These are phyloP conservation scores for Halictus rubicundus DNA, from an alignment of 1,140 invertebrate genomes.

Conservation along the genomic window DNA sequence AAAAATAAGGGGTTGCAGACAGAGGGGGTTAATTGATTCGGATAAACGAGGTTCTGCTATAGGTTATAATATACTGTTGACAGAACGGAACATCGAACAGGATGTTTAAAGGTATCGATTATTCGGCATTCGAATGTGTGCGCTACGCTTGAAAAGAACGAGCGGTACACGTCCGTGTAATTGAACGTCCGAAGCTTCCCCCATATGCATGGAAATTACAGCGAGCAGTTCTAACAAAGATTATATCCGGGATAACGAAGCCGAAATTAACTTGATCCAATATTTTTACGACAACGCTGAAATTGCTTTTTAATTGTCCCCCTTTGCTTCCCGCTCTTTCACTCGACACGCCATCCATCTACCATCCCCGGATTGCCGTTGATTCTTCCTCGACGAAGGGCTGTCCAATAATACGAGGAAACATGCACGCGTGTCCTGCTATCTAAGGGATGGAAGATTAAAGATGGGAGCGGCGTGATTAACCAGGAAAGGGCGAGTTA, in stretches of 20 bases:
- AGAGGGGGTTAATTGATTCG: no score
- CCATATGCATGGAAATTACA: conserved; percentile 36
- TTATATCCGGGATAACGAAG: conserved; percentile 32
- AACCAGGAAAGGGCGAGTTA: no score
- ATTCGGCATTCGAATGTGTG: no score
- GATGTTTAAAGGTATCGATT: no score
- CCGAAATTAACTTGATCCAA: conserved; percentile 35
- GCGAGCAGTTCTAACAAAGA: not conserved
- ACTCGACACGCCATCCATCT: not conserved
- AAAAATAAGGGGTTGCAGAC: no score
- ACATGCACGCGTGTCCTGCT: not conserved
- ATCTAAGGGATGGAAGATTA: no score
- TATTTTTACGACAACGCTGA: conserved; percentile 34
- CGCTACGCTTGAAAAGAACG: not conserved
- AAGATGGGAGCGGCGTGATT: no score
- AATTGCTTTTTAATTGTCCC: conserved; percentile 48
- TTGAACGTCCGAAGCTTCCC: not conserved
- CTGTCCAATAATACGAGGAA: not conserved
- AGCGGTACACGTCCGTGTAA: not conserved
- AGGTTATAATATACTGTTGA: no score
- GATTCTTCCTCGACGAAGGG: conserved; percentile 8
- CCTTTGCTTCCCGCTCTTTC: conserved; percentile 1
- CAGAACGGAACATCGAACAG: no score
- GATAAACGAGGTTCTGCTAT: no score
- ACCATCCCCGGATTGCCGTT: not conserved